Evolutionary conservation across 2,888 invertebrate genomes (phyloP), one percentile per base, ranked within the genome.

Genomic region (Oscheius sp.): DNA sequence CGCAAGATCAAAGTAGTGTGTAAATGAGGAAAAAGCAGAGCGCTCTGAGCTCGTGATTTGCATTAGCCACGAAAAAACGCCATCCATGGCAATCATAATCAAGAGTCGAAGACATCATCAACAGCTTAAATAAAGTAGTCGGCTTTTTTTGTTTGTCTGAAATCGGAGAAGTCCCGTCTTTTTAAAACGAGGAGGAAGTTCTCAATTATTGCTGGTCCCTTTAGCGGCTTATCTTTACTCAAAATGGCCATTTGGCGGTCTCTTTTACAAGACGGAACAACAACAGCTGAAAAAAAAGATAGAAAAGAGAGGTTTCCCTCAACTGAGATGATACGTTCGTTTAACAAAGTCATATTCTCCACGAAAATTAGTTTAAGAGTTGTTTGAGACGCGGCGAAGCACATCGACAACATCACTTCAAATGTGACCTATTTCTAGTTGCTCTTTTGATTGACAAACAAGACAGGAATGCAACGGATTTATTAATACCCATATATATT

Each of bases 301-400:
- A 29, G 29, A 58, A 29, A 21, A 55, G 25, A 25, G 25, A 55
- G 21, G 23, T 18, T 18, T 18, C 53, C 12, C 35, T 35, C 5
- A 3, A 13, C 6, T 1, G 41, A 55, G 55, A 23, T 55, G 55
- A 55, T 55, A 55, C 25, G 23, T 25, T 25, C 55, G 21, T 21
- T 25, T 61, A 61, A 61, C 61, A 61, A 61, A 45, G 25, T 61
- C 61, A 61, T 61, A 61, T 61, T 41, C 45, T 16, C 21, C n/a
- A 61, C 23, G 23, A 55, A 55, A 55, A 23, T 55, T 55, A 5
- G 49, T 49, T 49, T 49, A 49, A 49, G 49, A 49, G n/a, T 18
- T 18, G n/a, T 18, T 49, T 49, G n/a, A 49, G 49, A 49, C 49
- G 21, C 49, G 21, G 3, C 21, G 49, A 49, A 49, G 21, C n/a